Percentiles rank a stretch among this genome's conserved stretches.
Evolutionary conservation across 2,888 invertebrate species (phyloP).

Genomic region (Drosophila paracracens): DNA sequence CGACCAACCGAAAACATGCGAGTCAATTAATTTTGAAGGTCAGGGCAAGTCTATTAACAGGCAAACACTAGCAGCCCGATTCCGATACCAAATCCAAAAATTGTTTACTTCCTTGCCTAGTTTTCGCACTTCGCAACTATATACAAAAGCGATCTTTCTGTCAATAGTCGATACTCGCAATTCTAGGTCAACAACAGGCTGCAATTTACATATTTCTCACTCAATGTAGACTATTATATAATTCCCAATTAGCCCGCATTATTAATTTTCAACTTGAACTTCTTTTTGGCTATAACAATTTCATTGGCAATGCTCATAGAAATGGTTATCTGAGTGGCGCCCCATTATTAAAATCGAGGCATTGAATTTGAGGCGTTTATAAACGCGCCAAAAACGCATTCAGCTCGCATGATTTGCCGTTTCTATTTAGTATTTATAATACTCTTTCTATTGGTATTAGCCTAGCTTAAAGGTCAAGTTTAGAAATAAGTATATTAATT

Average conservation of each 20-base stretch:
- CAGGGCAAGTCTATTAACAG: slow-evolving; percentile 63
- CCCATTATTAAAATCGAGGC: slow-evolving; percentile 23
- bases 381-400: slow-evolving; percentile 48
- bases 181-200: slow-evolving; percentile 68
- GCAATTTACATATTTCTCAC: slow-evolving; percentile 65
- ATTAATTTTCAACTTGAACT: slow-evolving; percentile 76
- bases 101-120: slow-evolving; percentile 69
- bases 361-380: slow-evolving; percentile 45
- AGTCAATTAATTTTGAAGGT: slow-evolving; percentile 76
- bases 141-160: slow-evolving; percentile 42
- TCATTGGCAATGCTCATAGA: slow-evolving; percentile 38
- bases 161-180: slow-evolving; percentile 47
- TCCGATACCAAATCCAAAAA: slow-evolving; percentile 25
- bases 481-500: slow-evolving; percentile 27
- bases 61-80: slow-evolving; percentile 45
- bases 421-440: slow-evolving; percentile 21
- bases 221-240: slow-evolving; percentile 37
- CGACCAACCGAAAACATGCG: slow-evolving; percentile 22
- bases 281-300: slow-evolving; percentile 41
- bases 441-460: slow-evolving; percentile 10
- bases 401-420: slow-evolving; percentile 49
- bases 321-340: slow-evolving; percentile 16
- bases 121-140: slow-evolving; percentile 62
- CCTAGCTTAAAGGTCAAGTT: slow-evolving; percentile 48
- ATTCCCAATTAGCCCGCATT: slow-evolving; percentile 73